Conservation (phyloP, 1,140 invertebrate species). For the Heliothis virescens region DNA sequence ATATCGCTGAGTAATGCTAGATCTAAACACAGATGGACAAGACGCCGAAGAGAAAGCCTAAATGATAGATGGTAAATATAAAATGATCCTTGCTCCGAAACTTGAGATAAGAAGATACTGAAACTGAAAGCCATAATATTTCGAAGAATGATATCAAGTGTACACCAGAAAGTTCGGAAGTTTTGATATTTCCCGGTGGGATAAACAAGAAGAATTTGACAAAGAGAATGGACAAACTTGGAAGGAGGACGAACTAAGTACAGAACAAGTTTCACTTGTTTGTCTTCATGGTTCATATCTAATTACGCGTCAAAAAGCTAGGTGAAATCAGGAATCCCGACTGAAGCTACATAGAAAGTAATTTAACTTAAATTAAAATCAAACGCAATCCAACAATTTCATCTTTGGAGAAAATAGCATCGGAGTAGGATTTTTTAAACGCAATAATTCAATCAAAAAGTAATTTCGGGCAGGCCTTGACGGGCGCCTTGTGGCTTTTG, state of each 20-base stretch:
- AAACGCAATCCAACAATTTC: background rate
- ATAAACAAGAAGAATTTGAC: slow-evolving; percentile 15
- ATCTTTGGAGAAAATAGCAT: background rate
- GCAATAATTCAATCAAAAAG: slow-evolving; percentile 25
- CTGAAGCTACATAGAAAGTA: slow-evolving; percentile 1
- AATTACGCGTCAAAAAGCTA: slow-evolving; percentile 14
- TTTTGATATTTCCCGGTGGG: slow-evolving; percentile 20
- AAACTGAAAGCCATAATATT: slow-evolving; percentile 8
- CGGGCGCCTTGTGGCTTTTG: slow-evolving; percentile 21
- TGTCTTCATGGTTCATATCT: slow-evolving; percentile 2
- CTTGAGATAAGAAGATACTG: background rate
- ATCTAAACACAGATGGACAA: slow-evolving; percentile 47
- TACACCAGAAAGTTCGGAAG: slow-evolving; percentile 8
- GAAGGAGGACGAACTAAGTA: slow-evolving; percentile 6
- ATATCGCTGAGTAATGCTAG: slow-evolving; percentile 43
- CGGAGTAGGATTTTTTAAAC: slow-evolving; percentile 5
- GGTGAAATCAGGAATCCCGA: background rate
- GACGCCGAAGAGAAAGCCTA: slow-evolving; percentile 47
- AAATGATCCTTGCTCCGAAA: slow-evolving; percentile 21
- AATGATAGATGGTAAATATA: slow-evolving; percentile 49
- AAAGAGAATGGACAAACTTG: slow-evolving; percentile 6
- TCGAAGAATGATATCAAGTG: slow-evolving; percentile 25
- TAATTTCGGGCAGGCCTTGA: slow-evolving; percentile 25
- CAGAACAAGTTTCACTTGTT: slow-evolving; percentile 32
- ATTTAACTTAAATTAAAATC: slow-evolving; percentile 15